Base-by-base conservation (phyloP, 1,140 invertebrate species). In the Cyphomyrmex costatus region DNA sequence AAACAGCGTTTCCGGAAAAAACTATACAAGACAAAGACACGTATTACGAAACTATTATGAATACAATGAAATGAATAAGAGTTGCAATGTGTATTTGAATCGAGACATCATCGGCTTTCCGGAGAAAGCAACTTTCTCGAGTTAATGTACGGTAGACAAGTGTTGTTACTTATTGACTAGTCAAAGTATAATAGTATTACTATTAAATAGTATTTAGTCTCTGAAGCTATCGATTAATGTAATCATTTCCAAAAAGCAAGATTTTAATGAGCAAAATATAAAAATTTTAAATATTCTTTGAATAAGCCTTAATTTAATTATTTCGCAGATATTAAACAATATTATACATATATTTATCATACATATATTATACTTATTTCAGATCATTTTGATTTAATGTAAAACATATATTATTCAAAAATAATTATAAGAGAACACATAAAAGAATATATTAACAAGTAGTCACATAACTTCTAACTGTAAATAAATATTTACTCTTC, bases 71-170 rank as follows among this genome's bases (percentile, higher is more conserved):
- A 82, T 46, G 21, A 82, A 83, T 5, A 36, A 74, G 53, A 24
- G n/a, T 27, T 49, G 36, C 42, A 60, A n/a, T n/a, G 68, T 58
- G 49, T 49, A 27, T 73, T 73, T 21, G 36, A 82, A 60, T 73
- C 24, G 19, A 33, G 8, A 73, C 24, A 21, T 83, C 79, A 83
- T 83, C n/a, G 68, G 36, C 6, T 83, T 74, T 60, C 79, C 79
- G 53, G 79, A 83, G 79, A 83, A 83, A 83, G 79, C 53, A 33
- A 74, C 79, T 83, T 83, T 83, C 79, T 83, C 79, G 14, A 46
- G 27, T n/a, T 83, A 73, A 73, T 60, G 24, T 19, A 51, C 79
- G 79, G n/a, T 30, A 49, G 24, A 80, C 7, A 68, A 36, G 30
- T 30, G 42, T 60, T 56, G 24, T 24, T 71, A 14, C 53, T 30